These are phyloP conservation scores for Rhinolophus sinicus DNA, from an alignment of 2,113 vertebrate genomes.

Conservation along the genomic window DNA sequence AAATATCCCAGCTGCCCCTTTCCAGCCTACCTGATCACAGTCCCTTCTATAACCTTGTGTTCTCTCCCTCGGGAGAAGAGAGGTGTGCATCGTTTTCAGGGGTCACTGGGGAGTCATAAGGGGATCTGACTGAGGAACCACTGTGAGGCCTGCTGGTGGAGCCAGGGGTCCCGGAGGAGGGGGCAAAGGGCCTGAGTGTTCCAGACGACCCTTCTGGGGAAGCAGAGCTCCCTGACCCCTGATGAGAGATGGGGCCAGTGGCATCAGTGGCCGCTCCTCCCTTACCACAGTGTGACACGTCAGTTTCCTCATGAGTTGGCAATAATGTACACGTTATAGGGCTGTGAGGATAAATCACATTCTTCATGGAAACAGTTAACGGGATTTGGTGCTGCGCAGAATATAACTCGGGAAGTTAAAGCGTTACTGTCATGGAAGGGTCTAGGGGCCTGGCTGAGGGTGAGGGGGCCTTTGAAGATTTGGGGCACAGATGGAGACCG, in stretches of 20 bases:
- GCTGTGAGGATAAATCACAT: background rate
- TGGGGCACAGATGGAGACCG: background rate
- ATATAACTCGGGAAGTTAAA: background rate
- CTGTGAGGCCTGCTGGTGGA: background rate
- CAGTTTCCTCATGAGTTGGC: background rate
- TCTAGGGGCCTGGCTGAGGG: background rate
- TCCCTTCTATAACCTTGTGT: background rate
- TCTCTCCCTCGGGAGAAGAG: background rate
- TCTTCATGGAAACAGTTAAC: background rate
- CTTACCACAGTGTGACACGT: background rate
- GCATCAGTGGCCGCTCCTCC: background rate
- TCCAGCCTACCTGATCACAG: background rate
- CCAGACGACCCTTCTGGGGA: background rate
- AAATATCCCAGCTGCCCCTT: background rate
- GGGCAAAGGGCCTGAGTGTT: background rate
- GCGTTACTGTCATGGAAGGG: background rate
- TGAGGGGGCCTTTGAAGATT: background rate
- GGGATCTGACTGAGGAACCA: too few species aligned
- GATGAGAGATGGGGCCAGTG: accelerated
- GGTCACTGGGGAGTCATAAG: background rate
- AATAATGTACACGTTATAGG: accelerated
- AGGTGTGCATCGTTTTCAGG: background rate
- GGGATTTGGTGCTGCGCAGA: background rate
- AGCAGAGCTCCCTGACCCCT: background rate
- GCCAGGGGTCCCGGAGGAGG: background rate